Base-by-base conservation (phyloP, 2,113 vertebrate species). In the Ammospiza nelsoni region DNA sequence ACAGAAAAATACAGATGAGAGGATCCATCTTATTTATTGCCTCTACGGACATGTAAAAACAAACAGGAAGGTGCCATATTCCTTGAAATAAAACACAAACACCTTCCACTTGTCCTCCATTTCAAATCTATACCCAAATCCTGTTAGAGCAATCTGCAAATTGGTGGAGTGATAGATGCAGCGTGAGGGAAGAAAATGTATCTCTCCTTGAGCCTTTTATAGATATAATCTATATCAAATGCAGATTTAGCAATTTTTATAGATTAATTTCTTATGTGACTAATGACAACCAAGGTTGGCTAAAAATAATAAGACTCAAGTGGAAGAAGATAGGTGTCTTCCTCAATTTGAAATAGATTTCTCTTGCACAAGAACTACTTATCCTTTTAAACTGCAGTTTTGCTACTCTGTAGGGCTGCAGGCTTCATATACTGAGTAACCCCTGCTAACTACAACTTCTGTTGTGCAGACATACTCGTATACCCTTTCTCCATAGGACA, bases 81-180 rank as follows among this genome's bases (percentile, higher is more conserved):
- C 78, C 66, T 81, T 90, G 41, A 61, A 69, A 78, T 75, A 90
- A 81, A 7, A 0, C 2, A 57, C 43, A 28, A 71, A 49, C 22
- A 22, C 15, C 44, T 84, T 87, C 52, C 41, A 68, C 28, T 82
- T 84, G 12, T 85, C 89, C 92, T 68, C 13, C 17, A 48, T 89
- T 91, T 92, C 89, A 95, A 85, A 95, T 92, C 91, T 91, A 89
- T 95, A 95, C 18, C n/a, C 41, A 46, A 87, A 87, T 21, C 69
- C 71, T 81, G 92, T 91, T 83, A 94, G 21, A 87, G 41, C 58
- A 62, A 79, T 66, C 74, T 91, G n/a, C 25, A 57, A 62, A 94
- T 33, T 44, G 48, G 48, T 82, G 52, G 76, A 87, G 61, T 75
- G 79, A 76, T 52, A 87, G 77, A 76, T 81, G 46, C 4, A 89